Percentiles rank a stretch among this genome's conserved stretches.
phyloP scores from a whole-genome alignment of 2,113 vertebrate genomes.

The Anolis sagrei region DNA sequence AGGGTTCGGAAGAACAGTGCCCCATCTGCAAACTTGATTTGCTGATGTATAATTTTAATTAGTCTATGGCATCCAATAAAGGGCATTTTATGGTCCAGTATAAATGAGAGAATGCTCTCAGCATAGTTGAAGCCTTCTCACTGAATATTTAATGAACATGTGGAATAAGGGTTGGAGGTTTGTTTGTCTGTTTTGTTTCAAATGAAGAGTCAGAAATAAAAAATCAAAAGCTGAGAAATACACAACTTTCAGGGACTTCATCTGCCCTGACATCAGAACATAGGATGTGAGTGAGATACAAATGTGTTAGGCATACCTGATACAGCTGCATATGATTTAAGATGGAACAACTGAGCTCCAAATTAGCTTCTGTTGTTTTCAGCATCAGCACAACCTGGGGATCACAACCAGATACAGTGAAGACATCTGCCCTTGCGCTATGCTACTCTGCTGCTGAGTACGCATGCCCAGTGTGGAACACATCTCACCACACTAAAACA shows the following conservation, averaged over 20 bases:
- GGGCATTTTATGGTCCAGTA: slow-evolving; percentile 37
- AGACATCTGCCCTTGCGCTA: too few relatives aligned
- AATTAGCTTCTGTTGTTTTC: background rate
- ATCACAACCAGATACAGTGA: too few relatives aligned
- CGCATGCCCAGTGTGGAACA: too few relatives aligned
- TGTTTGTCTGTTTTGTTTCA: background rate
- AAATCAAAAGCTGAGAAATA: background rate
- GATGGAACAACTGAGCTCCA: background rate
- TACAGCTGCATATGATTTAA: background rate
- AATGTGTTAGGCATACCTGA: background rate
- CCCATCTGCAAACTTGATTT: slow-evolving; percentile 64
- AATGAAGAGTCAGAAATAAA: background rate
- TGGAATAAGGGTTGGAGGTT: background rate
- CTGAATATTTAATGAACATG: background rate
- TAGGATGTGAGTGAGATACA: background rate
- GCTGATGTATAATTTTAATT: slow-evolving; percentile 75
- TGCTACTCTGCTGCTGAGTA: too few relatives aligned
- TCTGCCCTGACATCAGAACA: background rate
- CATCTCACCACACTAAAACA: too few relatives aligned
- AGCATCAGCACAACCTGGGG: too few relatives aligned
- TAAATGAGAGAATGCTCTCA: slow-evolving; percentile 23
- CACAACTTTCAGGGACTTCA: too few relatives aligned
- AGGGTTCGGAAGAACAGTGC: slow-evolving; percentile 47
- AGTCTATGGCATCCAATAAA: slow-evolving; percentile 65
- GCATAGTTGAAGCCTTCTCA: slow-evolving; percentile 3